These are phyloP conservation scores for Quadriops clusia DNA, from an alignment of 2,888 invertebrate genomes.

Conservation along the genomic window DNA sequence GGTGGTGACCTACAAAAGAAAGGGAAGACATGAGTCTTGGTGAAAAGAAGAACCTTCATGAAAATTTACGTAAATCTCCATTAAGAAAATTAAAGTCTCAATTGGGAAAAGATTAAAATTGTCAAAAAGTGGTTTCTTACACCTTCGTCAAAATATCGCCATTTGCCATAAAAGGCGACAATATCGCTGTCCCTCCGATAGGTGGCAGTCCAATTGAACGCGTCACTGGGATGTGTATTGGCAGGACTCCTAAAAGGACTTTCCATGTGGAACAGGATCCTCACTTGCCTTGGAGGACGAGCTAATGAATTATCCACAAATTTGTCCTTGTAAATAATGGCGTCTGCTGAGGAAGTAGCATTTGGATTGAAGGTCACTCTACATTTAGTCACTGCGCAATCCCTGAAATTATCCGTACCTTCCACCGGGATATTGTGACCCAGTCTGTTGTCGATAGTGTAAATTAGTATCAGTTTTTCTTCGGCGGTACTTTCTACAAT, in stretches of 20 bases:
- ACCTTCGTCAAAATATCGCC: constrained; percentile 63
- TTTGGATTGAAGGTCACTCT: constrained; percentile 62
- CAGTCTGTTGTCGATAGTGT: no score
- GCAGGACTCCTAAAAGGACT: background rate
- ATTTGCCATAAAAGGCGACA: constrained; percentile 84
- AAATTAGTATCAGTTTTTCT: no score
- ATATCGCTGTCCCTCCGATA: constrained; percentile 84
- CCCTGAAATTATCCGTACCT: constrained; percentile 43
- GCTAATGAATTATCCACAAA: constrained; percentile 60
- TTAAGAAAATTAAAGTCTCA: background rate
- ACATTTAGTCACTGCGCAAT: constrained; percentile 87
- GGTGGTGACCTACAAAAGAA: constrained; percentile 28
- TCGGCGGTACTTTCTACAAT: no score
- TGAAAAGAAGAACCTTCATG: no score
- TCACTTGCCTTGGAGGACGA: constrained; percentile 63
- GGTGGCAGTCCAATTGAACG: constrained; percentile 86
- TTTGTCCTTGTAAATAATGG: constrained; percentile 81
- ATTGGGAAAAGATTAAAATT: background rate
- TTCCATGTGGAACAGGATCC: constrained; percentile 89
- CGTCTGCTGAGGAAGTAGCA: constrained; percentile 66
- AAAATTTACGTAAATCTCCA: background rate
- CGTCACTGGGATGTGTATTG: background rate
- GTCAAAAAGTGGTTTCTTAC: constrained; percentile 22
- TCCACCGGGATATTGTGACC: constrained; percentile 74
- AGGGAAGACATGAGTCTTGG: background rate